Conservation (phyloP, 2,797 vertebrate species). For the Gastrophryne carolinensis region DNA sequence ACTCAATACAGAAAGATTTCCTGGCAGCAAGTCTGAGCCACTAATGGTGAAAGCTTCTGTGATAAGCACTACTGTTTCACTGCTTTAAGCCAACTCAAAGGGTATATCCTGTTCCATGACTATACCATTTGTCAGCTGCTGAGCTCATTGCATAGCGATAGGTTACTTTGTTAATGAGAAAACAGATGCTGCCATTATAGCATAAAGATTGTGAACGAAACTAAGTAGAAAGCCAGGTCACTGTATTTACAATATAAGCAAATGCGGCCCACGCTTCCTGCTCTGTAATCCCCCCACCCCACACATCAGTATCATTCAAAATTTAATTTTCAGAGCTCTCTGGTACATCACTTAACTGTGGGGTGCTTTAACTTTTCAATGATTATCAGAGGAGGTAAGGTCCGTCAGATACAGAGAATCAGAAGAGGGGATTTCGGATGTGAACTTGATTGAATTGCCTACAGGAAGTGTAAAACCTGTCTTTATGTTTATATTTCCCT, state of each 20-base stretch:
- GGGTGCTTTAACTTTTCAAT: no score
- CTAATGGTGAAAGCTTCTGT: neutral
- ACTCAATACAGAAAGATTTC: constrained; percentile 10
- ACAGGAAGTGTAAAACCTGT: no score
- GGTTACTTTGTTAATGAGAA: neutral
- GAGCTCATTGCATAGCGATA: neutral
- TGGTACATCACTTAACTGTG: no score
- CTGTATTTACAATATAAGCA: neutral
- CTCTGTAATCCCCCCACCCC: neutral
- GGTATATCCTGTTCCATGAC: constrained; percentile 15
- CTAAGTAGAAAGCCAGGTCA: neutral
- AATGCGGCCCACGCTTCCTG: neutral
- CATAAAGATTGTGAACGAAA: no score
- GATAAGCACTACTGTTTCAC: constrained; percentile 11
- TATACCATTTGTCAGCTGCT: constrained; percentile 10
- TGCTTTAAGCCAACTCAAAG: neutral
- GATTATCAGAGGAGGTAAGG: no score
- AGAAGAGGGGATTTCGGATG: no score
- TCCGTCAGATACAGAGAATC: no score
- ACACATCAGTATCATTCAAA: neutral
- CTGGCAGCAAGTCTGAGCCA: neutral
- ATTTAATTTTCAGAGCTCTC: no score
- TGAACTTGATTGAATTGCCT: no score
- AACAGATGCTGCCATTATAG: neutral
- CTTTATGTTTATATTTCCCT: no score